Percentiles rank a stretch among this genome's conserved stretches.
phyloP scores from a whole-genome alignment of 1,140 invertebrate genomes.

The Trachymyrmex septentrionalis region DNA sequence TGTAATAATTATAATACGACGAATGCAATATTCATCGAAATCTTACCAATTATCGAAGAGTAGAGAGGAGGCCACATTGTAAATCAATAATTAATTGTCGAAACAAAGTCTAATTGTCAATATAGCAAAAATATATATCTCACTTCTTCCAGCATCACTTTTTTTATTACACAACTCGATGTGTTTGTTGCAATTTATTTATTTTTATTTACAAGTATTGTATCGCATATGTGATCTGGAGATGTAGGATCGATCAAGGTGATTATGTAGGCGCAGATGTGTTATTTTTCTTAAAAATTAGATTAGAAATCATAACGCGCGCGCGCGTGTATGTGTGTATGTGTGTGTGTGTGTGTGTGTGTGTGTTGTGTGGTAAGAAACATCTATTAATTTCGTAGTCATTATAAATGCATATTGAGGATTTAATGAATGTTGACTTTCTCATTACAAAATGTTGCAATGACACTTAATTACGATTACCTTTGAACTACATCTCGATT shows the following conservation, averaged over 20 bases:
- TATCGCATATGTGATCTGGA: not conserved
- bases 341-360: too few species aligned
- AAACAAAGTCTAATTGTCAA: conserved; percentile 70
- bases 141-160: conserved; percentile 44
- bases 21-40: conserved; percentile 69
- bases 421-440: not conserved
- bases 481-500: not conserved
- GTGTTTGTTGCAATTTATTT: not conserved
- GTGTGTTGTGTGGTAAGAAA: too few species aligned
- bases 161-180: conserved; percentile 12
- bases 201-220: conserved; percentile 33
- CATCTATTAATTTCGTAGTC: not conserved
- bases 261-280: not conserved
- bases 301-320: not conserved
- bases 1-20: conserved; percentile 55
- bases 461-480: not conserved
- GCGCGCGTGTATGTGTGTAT: too few species aligned
- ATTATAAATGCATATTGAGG: not conserved
- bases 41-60: conserved; percentile 45
- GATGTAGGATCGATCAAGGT: not conserved
- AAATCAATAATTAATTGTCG: conserved; percentile 66
- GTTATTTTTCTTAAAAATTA: not conserved
- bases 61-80: conserved; percentile 39
- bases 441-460: not conserved
- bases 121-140: conserved; percentile 41